Percentiles rank a stretch among this genome's conserved stretches.
Evolutionary conservation across 2,888 invertebrate species (phyloP).

Genomic region (Pseudococcus jackbeardsleyi): DNA sequence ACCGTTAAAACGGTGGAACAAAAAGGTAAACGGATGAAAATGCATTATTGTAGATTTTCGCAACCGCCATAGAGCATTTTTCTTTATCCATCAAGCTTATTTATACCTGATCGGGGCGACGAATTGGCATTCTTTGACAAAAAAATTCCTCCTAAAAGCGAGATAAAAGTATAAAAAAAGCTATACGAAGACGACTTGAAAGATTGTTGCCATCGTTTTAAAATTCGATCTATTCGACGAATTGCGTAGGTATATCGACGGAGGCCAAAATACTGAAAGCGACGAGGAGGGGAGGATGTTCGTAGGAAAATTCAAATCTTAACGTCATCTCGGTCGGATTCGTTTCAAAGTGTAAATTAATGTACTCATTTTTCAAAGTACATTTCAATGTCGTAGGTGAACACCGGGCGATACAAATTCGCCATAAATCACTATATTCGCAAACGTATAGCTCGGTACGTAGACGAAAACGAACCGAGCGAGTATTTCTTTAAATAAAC

Average conservation of each 20-base stretch:
- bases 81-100: neutral
- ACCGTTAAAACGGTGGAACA: neutral
- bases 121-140: neutral
- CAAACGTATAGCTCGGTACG: neutral
- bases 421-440: conserved; percentile 16
- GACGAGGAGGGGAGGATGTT: neutral
- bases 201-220: neutral
- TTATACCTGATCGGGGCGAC: neutral
- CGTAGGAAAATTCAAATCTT: neutral
- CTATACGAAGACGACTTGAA: neutral
- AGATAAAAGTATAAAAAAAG: neutral
- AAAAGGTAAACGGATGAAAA: neutral
- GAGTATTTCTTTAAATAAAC: conserved; percentile 5
- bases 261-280: neutral
- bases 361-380: conserved; percentile 32
- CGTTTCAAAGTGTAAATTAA: conserved; percentile 16
- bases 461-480: neutral
- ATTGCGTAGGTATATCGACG: neutral
- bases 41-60: neutral
- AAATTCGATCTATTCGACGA: neutral
- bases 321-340: conserved; percentile 15
- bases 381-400: conserved; percentile 32
- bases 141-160: neutral
- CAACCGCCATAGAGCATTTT: neutral
- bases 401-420: conserved; percentile 11